A percentile compares a stretch with the other conserved stretches of the same genome.
Conservation (phyloP, 2,797 vertebrate species). For the Falco peregrinus region DNA sequence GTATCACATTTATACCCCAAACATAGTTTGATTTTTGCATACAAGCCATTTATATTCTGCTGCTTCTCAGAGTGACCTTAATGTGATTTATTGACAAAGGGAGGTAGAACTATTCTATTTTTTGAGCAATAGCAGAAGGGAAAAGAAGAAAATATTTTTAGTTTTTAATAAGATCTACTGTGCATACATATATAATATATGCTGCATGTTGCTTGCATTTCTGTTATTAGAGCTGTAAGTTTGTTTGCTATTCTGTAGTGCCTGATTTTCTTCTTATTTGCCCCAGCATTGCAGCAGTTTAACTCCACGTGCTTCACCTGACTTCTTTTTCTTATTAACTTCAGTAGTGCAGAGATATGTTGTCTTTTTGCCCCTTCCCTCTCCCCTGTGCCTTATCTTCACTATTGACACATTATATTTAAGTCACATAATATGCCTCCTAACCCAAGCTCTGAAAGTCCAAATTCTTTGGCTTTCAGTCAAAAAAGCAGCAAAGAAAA, state of each 20-base stretch:
- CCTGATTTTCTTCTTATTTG: not conserved
- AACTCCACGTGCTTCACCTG: not conserved
- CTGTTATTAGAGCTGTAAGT: slow-evolving; percentile 39
- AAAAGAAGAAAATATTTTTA: slow-evolving; percentile 47
- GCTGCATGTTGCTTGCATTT: slow-evolving; percentile 3
- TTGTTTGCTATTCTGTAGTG: not conserved
- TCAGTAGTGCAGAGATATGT: not conserved
- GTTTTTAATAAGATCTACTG: slow-evolving; percentile 31
- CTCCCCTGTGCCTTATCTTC: not conserved
- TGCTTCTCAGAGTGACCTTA: slow-evolving; percentile 32
- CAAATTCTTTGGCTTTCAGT: not conserved
- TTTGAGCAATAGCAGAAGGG: not conserved
- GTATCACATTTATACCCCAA: not conserved
- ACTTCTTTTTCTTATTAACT: not conserved
- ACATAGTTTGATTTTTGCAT: slow-evolving; percentile 9
- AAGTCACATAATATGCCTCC: not conserved
- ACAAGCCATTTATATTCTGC: not conserved
- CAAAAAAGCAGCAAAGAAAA: not conserved
- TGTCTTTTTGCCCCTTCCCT: not conserved
- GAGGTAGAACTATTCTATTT: not conserved
- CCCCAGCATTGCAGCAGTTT: not conserved
- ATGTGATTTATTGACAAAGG: slow-evolving; percentile 48
- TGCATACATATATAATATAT: not conserved
- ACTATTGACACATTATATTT: not conserved
- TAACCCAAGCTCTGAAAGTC: not conserved